Evolutionary conservation across 2,113 vertebrate species (phyloP), one percentile per base, ranked within the genome.

Genomic region (Galemys pyrenaicus): DNA sequence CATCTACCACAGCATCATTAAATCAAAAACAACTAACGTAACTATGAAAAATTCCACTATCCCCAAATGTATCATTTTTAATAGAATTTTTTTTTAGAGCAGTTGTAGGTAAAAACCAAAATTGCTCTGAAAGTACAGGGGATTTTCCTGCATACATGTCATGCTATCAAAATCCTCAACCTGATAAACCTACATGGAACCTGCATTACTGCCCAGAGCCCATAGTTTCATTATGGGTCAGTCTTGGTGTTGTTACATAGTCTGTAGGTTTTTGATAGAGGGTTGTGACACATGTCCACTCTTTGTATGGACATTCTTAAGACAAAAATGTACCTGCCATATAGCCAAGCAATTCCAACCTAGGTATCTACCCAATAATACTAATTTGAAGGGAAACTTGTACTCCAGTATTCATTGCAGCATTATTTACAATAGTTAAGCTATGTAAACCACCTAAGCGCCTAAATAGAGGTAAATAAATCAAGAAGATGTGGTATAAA

Each of bases 21-120:
- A 73, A 87, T 41, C 28, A 64, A 70, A 97, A 68, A 84, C 44
- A 56, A 84, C 70, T 56, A 88, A 74, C 26, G 73, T 7, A 92
- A 87, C 44, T 84, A 30, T 2, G 16, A 39, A 71, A 87, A 24
- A 87, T 84, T 68, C 35, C 28, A 56, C 51, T 80, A 85, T 60
- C 51, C 19, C 39, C 17, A 77, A 78, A 56, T 44, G 9, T 78
- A 58, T 78, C n/a, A 60, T 62, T 79, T 78, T 44, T 5, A 75
- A 56, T 46, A 49, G 65, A 26, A 16, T 62, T 86, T 92, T n/a
- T n/a, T n/a, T n/a, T n/a, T n/a, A n/a, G n/a, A n/a, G n/a, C n/a
- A n/a, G n/a, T n/a, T n/a, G n/a, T 82, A 89, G 35, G 22, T 70
- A 74, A 28, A 78, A 0, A 39, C 51, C 13, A 78, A 86, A 83